Evolutionary conservation across 2,888 invertebrate genomes (phyloP).

Genomic region (Yponomeuta evonymella): DNA sequence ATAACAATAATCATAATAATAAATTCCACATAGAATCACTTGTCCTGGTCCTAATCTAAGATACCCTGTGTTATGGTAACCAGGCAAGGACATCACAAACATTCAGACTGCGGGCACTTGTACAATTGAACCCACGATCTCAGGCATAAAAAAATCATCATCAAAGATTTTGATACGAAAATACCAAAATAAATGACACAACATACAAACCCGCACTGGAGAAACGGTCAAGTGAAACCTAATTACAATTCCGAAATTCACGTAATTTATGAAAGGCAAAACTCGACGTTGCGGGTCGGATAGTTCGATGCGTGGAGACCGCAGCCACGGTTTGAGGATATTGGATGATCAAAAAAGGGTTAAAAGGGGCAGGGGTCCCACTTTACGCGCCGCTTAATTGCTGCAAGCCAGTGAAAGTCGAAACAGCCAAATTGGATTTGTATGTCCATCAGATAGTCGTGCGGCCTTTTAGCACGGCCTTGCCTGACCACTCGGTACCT

Average conservation of each 20-base stretch:
- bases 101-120: too few species aligned
- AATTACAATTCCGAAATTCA: slow-evolving; percentile 11
- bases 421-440: slow-evolving; percentile 69
- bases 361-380: slow-evolving; percentile 44
- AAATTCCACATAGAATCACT: too few species aligned
- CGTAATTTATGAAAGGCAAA: slow-evolving; percentile 15
- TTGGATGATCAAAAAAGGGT: slow-evolving; percentile 45
- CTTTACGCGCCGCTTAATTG: slow-evolving; percentile 71
- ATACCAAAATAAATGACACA: neutral
- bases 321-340: slow-evolving; percentile 33
- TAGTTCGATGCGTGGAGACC: slow-evolving; percentile 20
- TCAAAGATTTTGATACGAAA: neutral
- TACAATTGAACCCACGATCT: too few species aligned
- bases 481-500: slow-evolving; percentile 21
- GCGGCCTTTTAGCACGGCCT: slow-evolving; percentile 17
- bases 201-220: neutral
- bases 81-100: too few species aligned
- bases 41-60: too few species aligned
- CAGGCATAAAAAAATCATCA: too few species aligned
- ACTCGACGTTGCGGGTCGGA: slow-evolving; percentile 3
- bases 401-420: slow-evolving; percentile 62
- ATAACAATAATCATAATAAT: too few species aligned
- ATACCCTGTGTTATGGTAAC: too few species aligned
- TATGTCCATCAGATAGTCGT: slow-evolving; percentile 36
- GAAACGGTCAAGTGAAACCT: slow-evolving; percentile 1